Base-by-base conservation (phyloP, 2,888 invertebrate species). In the Hirtodrosophila alboralis region DNA sequence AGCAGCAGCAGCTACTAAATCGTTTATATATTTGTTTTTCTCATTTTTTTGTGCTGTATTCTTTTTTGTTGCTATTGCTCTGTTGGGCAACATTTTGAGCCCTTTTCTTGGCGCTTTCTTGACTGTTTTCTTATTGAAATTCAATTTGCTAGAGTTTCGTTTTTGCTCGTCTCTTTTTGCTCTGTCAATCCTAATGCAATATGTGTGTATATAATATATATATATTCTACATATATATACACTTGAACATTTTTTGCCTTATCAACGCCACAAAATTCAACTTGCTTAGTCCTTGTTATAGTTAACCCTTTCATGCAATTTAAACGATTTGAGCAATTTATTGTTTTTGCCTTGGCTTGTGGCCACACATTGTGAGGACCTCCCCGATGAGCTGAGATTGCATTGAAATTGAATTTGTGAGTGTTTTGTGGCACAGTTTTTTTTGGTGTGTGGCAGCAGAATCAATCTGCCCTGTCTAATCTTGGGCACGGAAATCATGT, bases 1-100 rank as follows among this genome's bases (percentile, higher is more conserved):
- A 18, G 59, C 61, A 58, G 36, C 47, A 58, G 44, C 65, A 68
- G 79, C 78, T 76, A 84, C 84, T 81, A 86, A 86, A 86, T 86
- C 84, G 84, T 78, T 81, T 79, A 61, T 84, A 84, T 74, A 86
- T 84, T 80, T 81, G 74, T 71, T 86, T 85, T 86, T 71, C 64
- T 60, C 66, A 70, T 68, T 63, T 61, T 47, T 36, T 47, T 44
- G 36, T 54, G 28, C 48, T 58, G 9, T 41, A 45, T 53, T 12
- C 28, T 10, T 44, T 54, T 52, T 65, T 53, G 26, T 41, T 51
- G 44, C 26, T 57, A 8, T 18, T 61, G 33, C 27, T 58, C 40
- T 47, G 48, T 48, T 75, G 67, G 75, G 61, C 76, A 76, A 76
- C 63, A 73, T 65, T 63, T 73, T 74, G 61, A 64, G 66, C 65